A percentile compares a stretch with the other conserved stretches of the same genome.
Evolutionary conservation across 2,797 vertebrate species (phyloP).

Genomic region (Bufotes viridis): DNA sequence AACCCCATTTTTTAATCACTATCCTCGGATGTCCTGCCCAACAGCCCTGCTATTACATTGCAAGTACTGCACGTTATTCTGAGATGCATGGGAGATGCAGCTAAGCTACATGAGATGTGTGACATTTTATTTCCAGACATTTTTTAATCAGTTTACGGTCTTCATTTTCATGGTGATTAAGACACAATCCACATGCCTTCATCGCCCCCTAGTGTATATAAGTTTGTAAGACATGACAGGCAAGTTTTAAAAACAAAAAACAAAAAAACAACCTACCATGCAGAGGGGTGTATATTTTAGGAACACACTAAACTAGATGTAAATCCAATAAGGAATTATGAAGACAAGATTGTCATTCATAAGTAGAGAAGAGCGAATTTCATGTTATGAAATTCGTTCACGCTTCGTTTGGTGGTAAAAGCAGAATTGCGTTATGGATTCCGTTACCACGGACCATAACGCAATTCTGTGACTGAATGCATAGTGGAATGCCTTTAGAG

Average conservation of each 20-base stretch:
- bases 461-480: too few species aligned
- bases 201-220: constrained; percentile 38
- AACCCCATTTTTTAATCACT: background rate
- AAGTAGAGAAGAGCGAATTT: too few species aligned
- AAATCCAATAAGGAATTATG: background rate
- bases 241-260: background rate
- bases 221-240: background rate
- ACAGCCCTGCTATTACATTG: background rate
- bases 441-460: too few species aligned
- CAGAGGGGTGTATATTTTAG: background rate
- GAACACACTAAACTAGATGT: background rate
- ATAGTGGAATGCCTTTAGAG: too few species aligned
- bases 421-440: too few species aligned
- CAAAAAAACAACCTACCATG: too few species aligned
- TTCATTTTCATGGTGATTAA: background rate
- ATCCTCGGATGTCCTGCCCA: background rate
- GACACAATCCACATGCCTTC: background rate
- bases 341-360: background rate
- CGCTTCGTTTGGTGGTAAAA: too few species aligned
- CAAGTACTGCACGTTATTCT: too few species aligned
- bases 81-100: too few species aligned
- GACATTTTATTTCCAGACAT: background rate
- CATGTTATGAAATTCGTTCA: too few species aligned
- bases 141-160: background rate
- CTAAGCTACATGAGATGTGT: too few species aligned